Percentiles rank a stretch among this genome's conserved stretches.
These are phyloP conservation scores for Doris montereyensis DNA, from an alignment of 2,888 invertebrate genomes.

Conservation along the genomic window DNA sequence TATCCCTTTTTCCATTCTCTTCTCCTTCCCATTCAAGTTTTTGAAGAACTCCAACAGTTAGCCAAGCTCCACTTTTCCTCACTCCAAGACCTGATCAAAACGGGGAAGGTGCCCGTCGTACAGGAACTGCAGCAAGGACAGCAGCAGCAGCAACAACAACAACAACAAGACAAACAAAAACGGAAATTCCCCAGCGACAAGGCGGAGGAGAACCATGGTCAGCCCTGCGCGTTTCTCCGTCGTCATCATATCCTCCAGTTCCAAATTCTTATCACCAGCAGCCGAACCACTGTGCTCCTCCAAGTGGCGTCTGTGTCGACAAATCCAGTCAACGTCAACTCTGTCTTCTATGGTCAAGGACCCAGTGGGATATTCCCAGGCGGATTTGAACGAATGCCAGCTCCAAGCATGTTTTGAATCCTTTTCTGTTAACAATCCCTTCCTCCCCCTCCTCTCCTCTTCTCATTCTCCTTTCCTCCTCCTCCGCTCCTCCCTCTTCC, in stretches of 20 bases:
- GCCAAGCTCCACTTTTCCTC: slow-evolving; percentile 57
- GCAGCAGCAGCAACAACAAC: slow-evolving; percentile 7
- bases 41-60: slow-evolving; percentile 60
- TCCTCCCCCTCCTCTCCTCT: neutral
- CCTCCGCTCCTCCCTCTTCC: neutral
- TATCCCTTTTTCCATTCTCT: too few relatives aligned
- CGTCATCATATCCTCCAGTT: neutral
- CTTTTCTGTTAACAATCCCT: neutral
- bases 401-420: slow-evolving; percentile 29
- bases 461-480: neutral
- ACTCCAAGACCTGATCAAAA: slow-evolving; percentile 51
- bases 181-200: slow-evolving; percentile 11
- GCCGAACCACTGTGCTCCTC: neutral
- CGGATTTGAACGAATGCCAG: slow-evolving; percentile 35
- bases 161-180: neutral
- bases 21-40: slow-evolving; percentile 55
- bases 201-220: neutral
- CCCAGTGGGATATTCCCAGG: slow-evolving; percentile 32
- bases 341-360: slow-evolving; percentile 22
- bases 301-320: neutral
- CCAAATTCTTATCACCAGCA: neutral
- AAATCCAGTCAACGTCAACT: neutral
- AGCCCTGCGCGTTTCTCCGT: neutral
- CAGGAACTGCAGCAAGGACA: slow-evolving; percentile 41
- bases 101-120: slow-evolving; percentile 52